phyloP scores from a whole-genome alignment of 2,113 vertebrate species.

The Poeciliopsis turrubarensis region DNA sequence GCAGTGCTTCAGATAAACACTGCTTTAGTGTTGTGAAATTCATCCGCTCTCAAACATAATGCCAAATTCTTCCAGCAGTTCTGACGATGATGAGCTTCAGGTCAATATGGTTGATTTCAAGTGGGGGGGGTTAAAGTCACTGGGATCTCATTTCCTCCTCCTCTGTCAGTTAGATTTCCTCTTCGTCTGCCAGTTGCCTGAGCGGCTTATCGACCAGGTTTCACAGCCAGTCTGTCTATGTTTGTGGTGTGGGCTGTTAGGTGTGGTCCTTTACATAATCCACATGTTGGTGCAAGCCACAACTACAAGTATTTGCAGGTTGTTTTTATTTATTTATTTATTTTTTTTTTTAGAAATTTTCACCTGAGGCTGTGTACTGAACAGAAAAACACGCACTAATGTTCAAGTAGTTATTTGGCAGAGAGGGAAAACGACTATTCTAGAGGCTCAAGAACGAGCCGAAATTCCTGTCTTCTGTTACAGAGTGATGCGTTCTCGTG shows the following conservation, averaged over 20 bases:
- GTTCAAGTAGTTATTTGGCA: background rate
- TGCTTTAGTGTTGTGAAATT: background rate
- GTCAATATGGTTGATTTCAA: background rate
- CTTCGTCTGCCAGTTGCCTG: background rate
- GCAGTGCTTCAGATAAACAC: background rate
- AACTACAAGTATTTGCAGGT: slow-evolving; percentile 26
- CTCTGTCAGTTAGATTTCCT: background rate
- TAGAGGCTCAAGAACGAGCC: background rate
- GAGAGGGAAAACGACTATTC: background rate
- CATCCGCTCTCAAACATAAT: background rate
- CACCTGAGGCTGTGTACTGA: background rate
- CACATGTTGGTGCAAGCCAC: slow-evolving; percentile 16
- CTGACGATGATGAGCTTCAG: background rate
- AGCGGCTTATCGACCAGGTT: background rate
- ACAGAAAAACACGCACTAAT: slow-evolving; percentile 11
- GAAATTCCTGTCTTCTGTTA: background rate
- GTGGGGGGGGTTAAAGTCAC: background rate
- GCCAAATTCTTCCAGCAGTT: background rate
- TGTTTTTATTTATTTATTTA: background rate
- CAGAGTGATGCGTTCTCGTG: background rate
- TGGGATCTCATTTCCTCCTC: slow-evolving; percentile 9
- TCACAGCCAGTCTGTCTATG: background rate
- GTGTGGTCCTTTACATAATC: background rate
- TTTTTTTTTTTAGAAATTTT: background rate
- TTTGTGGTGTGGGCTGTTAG: slow-evolving; percentile 5